Base-by-base conservation (phyloP, 2,113 vertebrate species). In the Stictonetta naevosa region DNA sequence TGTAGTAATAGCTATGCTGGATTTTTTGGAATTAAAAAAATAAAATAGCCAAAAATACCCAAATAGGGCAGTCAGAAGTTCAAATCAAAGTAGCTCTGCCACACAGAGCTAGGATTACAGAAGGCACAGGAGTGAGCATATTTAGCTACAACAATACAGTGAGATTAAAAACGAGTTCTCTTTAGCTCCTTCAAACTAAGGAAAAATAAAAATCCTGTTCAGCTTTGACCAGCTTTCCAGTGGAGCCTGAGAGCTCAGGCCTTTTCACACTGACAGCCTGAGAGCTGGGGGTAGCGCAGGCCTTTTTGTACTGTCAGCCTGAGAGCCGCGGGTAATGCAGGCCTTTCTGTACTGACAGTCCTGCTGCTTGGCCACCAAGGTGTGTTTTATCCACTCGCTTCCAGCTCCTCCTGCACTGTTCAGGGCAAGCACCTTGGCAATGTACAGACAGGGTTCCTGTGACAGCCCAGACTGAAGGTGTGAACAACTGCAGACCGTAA, bases 311-410 rank as follows among this genome's bases (percentile, higher is more conserved):
- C 4, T 4, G 6, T 18, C 25, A 60, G 33, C 11, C 50, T 19
- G 28, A 50, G 33, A 53, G 68, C 25, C 40, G 9, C 4, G 44
- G 44, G 44, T 46, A 46, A 46, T 19, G 19, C 4, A 67, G 8
- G 15, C 0, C 0, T 38, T 34, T 58, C 21, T 20, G 6, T 3
- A 0, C 4, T 3, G 6, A 20, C 28, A 48, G 2, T 6, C 6
- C 7, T 38, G 17, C 46, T 86, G 33, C 40, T 83, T 33, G 77
- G 36, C 52, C 77, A 53, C 14, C 36, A 55, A 31, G 13, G 48
- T 86, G 83, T 56, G 8, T 46, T 55, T 67, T 28, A 4, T 5
- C 33, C 29, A 3, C 31, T 22, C 10, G 1, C 29, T 71, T 44
- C 20, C 58, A 48, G 66, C 40, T 50, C 46, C 55, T 29, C 64